Evolutionary conservation across 2,797 vertebrate species (phyloP).

Genomic region (Erithacus rubecula): DNA sequence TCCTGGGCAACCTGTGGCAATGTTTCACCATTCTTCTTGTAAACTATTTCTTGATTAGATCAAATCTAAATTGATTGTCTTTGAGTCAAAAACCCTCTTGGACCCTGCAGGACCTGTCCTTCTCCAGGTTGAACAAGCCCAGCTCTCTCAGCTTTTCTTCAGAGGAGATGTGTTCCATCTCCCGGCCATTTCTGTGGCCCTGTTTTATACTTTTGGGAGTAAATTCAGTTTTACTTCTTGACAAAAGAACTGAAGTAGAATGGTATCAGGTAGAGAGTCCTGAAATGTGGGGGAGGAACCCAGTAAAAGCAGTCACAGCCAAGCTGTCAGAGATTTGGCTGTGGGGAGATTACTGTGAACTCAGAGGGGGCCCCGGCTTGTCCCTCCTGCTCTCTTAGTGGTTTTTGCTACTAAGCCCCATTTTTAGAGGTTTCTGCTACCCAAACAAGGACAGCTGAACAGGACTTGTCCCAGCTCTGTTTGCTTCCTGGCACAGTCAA

Average conservation of each 20-base stretch:
- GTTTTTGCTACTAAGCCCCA: neutral
- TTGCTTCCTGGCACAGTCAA: neutral
- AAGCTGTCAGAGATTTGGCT: neutral
- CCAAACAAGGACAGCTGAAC: neutral
- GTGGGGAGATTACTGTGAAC: accelerated
- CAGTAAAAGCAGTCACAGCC: neutral
- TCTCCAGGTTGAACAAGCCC: neutral
- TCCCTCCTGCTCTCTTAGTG: neutral
- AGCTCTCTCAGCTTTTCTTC: neutral
- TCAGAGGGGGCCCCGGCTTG: neutral
- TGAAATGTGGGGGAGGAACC: neutral
- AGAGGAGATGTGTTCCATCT: neutral
- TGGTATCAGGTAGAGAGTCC: neutral
- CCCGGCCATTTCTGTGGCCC: neutral
- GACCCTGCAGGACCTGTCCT: neutral
- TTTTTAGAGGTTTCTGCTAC: neutral
- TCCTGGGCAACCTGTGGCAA: neutral
- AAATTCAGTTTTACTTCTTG: neutral
- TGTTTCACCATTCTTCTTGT: neutral
- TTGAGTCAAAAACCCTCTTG: neutral
- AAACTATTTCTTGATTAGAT: neutral
- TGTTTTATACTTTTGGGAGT: neutral
- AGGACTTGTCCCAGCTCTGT: neutral
- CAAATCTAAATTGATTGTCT: neutral
- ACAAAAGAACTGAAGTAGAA: neutral